Evolutionary conservation across 2,113 vertebrate species (phyloP).

Genomic region (Heptranchias perlo): DNA sequence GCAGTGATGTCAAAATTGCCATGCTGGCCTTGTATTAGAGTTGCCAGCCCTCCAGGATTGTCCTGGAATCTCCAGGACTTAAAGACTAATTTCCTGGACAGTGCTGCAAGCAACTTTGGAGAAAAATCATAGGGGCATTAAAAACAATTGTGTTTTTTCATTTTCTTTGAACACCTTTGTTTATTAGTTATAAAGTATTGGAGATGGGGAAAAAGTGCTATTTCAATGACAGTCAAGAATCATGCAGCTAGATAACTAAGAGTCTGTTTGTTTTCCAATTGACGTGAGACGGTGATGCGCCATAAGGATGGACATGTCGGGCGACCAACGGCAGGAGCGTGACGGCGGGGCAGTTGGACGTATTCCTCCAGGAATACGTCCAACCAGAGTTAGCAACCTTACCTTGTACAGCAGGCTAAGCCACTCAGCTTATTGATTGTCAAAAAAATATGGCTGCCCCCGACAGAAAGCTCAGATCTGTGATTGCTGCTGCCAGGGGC

Average conservation of each 20-base stretch:
- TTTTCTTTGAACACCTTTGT: neutral
- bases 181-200: neutral
- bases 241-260: neutral
- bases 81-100: too few relatives aligned
- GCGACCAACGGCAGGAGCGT: neutral
- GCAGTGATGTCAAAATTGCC: neutral
- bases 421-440: neutral
- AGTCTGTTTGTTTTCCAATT: neutral
- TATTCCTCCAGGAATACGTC: neutral
- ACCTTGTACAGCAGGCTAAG: neutral
- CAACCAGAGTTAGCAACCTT: neutral
- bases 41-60: too few relatives aligned
- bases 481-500: neutral
- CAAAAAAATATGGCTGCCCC: neutral
- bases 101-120: too few relatives aligned
- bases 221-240: neutral
- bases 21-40: neutral
- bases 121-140: too few relatives aligned
- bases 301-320: neutral
- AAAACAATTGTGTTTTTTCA: too few relatives aligned
- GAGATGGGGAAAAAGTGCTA: neutral
- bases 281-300: neutral
- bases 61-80: too few relatives aligned
- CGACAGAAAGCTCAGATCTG: neutral
- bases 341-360: neutral